Evolutionary conservation across 1,140 invertebrate genomes (phyloP).

Genomic region (Laupala kohalensis): DNA sequence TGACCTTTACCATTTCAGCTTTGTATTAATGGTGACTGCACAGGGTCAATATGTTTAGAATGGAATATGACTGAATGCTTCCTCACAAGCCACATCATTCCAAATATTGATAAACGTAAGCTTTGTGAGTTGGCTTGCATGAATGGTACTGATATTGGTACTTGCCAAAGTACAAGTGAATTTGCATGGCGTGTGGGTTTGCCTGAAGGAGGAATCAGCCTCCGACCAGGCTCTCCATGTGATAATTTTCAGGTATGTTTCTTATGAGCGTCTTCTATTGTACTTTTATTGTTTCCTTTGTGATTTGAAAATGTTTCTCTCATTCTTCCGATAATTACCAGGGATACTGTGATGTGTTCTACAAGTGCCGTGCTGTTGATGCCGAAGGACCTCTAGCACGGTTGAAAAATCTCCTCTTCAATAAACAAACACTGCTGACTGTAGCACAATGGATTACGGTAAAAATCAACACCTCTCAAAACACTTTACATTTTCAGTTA

Average conservation of each 20-base stretch:
- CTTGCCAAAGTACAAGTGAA: constrained; percentile 77
- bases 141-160: constrained; percentile 56
- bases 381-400: constrained; percentile 93
- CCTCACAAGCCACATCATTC: constrained; percentile 68
- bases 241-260: constrained; percentile 82
- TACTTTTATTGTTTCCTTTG: neutral
- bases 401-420: constrained; percentile 92
- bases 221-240: constrained; percentile 89
- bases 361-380: constrained; percentile 93
- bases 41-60: constrained; percentile 87
- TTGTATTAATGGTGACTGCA: constrained; percentile 88
- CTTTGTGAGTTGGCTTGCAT: constrained; percentile 94
- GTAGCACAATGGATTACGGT: constrained; percentile 80
- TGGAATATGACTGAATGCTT: constrained; percentile 94
- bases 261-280: neutral
- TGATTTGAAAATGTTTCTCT: neutral
- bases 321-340: constrained; percentile 28
- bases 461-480: constrained; percentile 24
- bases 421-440: constrained; percentile 72
- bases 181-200: constrained; percentile 61
- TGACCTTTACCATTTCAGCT: constrained; percentile 38
- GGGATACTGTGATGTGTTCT: constrained; percentile 97
- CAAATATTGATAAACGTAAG: constrained; percentile 73
- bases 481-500: neutral
- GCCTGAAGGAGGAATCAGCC: constrained; percentile 71